Conservation (phyloP, 1,140 invertebrate species). For the Kradibia gibbosae region DNA sequence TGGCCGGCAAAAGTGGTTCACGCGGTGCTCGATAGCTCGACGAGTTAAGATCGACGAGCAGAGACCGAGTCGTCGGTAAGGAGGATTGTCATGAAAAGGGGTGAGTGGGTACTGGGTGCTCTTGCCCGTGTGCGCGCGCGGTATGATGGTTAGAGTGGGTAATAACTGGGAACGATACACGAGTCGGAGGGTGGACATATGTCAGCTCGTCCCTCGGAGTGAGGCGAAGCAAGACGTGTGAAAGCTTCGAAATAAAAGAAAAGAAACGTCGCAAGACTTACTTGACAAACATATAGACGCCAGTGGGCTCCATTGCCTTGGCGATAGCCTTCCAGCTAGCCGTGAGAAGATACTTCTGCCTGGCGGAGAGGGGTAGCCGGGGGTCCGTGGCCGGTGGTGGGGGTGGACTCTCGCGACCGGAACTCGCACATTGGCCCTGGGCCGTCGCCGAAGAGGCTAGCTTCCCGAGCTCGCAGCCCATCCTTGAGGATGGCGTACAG, state of each 20-base stretch:
- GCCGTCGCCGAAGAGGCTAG: slow-evolving; percentile 77
- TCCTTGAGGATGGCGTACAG: slow-evolving; percentile 58
- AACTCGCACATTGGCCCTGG: slow-evolving; percentile 70
- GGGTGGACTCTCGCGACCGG: slow-evolving; percentile 68
- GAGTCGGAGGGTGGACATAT: too few species aligned
- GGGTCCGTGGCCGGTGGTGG: slow-evolving; percentile 81
- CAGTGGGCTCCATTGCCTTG: slow-evolving; percentile 89
- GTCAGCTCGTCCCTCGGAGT: too few species aligned
- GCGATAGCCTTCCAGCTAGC: slow-evolving; percentile 92
- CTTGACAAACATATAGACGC: slow-evolving; percentile 92
- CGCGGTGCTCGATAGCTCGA: not conserved
- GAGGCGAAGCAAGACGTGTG: not conserved
- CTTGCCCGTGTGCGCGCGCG: too few species aligned
- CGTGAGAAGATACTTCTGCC: slow-evolving; percentile 89
- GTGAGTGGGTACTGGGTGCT: too few species aligned
- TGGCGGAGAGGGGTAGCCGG: slow-evolving; percentile 85
- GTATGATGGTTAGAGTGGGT: too few species aligned
- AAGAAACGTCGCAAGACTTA: slow-evolving; percentile 79
- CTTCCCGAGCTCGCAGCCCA: slow-evolving; percentile 87
- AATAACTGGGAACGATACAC: too few species aligned
- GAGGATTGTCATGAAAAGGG: too few species aligned
- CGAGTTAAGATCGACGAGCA: not conserved
- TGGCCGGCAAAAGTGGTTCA: not conserved
- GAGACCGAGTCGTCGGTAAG: too few species aligned
- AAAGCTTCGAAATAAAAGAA: not conserved